phyloP scores from a whole-genome alignment of 2,113 vertebrate genomes.

The Lipophrys pholis region DNA sequence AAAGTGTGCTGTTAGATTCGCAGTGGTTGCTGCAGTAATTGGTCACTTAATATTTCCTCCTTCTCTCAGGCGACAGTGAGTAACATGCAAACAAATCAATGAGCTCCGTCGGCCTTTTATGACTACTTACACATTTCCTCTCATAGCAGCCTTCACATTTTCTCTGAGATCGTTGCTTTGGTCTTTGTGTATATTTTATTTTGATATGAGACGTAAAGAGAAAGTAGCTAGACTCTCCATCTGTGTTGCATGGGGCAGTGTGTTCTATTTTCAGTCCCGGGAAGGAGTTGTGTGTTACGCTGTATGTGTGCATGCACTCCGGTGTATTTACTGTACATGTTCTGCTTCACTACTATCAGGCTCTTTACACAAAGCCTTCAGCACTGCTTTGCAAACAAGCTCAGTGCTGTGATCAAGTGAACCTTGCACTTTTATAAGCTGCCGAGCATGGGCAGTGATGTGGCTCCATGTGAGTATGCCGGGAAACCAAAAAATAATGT shows the following conservation, averaged over 20 bases:
- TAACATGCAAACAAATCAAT: conserved; percentile 22
- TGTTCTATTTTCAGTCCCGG: conserved; percentile 61
- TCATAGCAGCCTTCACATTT: conserved; percentile 20
- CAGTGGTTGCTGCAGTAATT: conserved; percentile 64
- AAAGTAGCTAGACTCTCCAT: conserved; percentile 46
- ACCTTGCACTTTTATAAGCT: conserved; percentile 51
- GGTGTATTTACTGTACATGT: conserved; percentile 62
- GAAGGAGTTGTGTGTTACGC: conserved; percentile 22
- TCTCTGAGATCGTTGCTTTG: conserved; percentile 15
- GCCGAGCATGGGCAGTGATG: conserved; percentile 3
- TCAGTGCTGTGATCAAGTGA: conserved; percentile 14
- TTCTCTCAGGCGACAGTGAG: conserved; percentile 10
- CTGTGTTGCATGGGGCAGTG: conserved; percentile 45
- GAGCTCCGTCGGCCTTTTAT: conserved; percentile 2
- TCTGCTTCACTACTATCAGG: conserved; percentile 56
- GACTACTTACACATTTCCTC: conserved; percentile 1
- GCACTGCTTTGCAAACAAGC: conserved; percentile 61
- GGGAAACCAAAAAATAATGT: neutral
- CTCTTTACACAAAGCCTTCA: conserved; percentile 58
- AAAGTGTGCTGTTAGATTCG: conserved; percentile 48
- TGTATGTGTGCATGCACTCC: conserved; percentile 29
- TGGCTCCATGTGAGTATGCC: conserved; percentile 16
- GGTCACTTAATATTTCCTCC: conserved; percentile 58
- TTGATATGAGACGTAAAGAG: conserved; percentile 51
- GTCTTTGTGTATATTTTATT: conserved; percentile 63